Conservation (phyloP, 2,113 vertebrate genomes). For the Corythornis madagascariensis region DNA sequence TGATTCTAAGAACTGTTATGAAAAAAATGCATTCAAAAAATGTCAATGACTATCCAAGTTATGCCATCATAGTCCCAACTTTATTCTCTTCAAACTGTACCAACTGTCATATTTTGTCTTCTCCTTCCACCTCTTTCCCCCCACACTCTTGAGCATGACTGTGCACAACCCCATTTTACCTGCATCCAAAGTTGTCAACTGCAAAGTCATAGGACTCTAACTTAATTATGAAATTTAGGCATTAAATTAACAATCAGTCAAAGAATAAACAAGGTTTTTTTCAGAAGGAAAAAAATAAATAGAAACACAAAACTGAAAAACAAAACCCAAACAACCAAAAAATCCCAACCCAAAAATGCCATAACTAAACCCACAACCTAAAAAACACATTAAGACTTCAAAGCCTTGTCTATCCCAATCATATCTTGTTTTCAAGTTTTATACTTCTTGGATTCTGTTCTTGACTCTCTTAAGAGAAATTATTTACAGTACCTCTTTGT, state of each 20-base stretch:
- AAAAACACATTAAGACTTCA: background rate
- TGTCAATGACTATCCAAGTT: background rate
- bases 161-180: background rate
- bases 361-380: background rate
- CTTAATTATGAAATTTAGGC: background rate
- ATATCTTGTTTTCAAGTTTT: background rate
- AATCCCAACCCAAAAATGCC: too few relatives aligned
- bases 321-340: too few relatives aligned
- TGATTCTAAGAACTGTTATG: background rate
- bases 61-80: background rate
- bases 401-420: background rate
- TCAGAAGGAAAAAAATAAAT: background rate
- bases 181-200: background rate
- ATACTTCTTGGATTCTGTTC: background rate
- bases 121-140: background rate
- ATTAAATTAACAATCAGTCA: background rate
- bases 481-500: background rate
- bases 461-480: background rate
- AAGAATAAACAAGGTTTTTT: background rate
- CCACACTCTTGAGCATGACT: fast-evolving
- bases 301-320: too few relatives aligned
- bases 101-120: background rate
- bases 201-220: background rate
- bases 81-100: background rate
- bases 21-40: fast-evolving